Evolutionary conservation across 2,888 invertebrate genomes (phyloP), one percentile per base, ranked within the genome.

Genomic region (Timema cristinae): DNA sequence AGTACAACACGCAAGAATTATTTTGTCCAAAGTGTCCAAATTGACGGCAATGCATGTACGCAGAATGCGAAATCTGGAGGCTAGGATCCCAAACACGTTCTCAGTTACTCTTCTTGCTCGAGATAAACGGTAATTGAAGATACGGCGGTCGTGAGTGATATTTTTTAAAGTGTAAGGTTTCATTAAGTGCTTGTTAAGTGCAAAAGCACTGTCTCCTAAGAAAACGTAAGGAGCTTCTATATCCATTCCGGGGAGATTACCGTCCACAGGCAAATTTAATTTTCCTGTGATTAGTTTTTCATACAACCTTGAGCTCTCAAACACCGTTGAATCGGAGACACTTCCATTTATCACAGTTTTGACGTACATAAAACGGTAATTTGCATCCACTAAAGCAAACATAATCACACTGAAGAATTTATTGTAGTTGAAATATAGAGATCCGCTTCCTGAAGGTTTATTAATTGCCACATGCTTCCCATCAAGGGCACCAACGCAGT

Each of bases 151-250:
- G 32, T 63, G 63, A 11, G 16, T 11, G 32, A 63, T 63, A 32
- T 63, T 63, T 63, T 2, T 63, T 48, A 63, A 16, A 48, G 63
- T 32, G 13, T 63, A 63, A 15, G 63, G 63, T 63, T 63, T 63
- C 16, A 63, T 15, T 4, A 63, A 63, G 48, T 63, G 63, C 10
- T 63, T 63, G 63, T 63, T 63, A 9, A 63, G 63, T 9, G 5
- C 59, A 59, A 59, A 59, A 8, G 59, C 59, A 59, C 59, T 59
- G 63, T 63, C 63, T 47, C 63, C 63, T 9, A 63, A 48, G 63
- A 63, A 63, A 47, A 63, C 63, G 48, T 63, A 63, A 10, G 63
- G 32, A 63, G 48, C 16, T 32, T 11, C 48, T 32, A 11, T 63
- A 15, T 63, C 48, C 16, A 16, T 63, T 63, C 63, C 16, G 48